A percentile compares a stretch with the other conserved stretches of the same genome.
Evolutionary conservation across 2,888 invertebrate species (phyloP).

Genomic region (Neoascia interrupta): DNA sequence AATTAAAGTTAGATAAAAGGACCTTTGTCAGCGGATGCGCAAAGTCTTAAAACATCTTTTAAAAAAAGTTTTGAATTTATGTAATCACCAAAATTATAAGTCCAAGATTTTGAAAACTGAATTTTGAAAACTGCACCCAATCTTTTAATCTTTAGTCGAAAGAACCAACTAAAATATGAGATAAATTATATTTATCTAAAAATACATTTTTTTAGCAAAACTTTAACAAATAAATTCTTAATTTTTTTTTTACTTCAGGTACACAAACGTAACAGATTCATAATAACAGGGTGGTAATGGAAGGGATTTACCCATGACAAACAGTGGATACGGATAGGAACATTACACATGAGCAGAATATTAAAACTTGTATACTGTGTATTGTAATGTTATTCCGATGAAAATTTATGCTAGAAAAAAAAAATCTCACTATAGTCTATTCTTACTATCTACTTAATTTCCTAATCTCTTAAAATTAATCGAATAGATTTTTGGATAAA

Average conservation of each 20-base stretch:
- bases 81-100: too few species aligned
- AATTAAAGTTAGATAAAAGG: too few species aligned
- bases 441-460: conserved; percentile 62
- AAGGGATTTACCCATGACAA: not conserved
- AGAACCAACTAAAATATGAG: too few species aligned
- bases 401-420: conserved; percentile 45
- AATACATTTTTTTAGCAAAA: too few species aligned
- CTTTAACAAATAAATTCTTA: not conserved
- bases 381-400: conserved; percentile 24
- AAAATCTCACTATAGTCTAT: conserved; percentile 16
- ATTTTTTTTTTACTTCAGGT: conserved; percentile 13
- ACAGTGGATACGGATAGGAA: conserved; percentile 42
- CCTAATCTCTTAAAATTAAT: conserved; percentile 50
- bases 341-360: conserved; percentile 33
- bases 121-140: not conserved
- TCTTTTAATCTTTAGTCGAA: not conserved
- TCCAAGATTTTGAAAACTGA: too few species aligned
- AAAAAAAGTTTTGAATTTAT: too few species aligned
- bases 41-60: too few species aligned
- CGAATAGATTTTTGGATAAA: conserved; percentile 18
- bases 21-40: too few species aligned
- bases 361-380: conserved; percentile 52
- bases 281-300: not conserved
- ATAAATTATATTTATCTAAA: too few species aligned
- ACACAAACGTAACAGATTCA: conserved; percentile 11